Base-by-base conservation (phyloP, 2,888 invertebrate genomes). In the Drosophila quinaria region DNA sequence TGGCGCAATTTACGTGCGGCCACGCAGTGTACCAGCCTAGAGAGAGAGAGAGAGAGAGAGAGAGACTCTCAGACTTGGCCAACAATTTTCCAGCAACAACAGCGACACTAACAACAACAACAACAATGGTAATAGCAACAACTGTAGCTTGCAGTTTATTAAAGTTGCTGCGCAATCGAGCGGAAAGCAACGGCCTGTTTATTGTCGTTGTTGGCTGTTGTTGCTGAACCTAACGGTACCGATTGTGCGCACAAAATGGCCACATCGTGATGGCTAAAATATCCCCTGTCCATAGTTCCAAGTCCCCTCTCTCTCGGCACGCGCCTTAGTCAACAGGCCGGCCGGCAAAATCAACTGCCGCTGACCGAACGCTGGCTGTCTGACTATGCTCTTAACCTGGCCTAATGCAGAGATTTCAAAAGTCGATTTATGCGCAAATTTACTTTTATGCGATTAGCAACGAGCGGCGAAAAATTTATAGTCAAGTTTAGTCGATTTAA, bases 361-460 rank as follows among this genome's bases (percentile, higher is more conserved):
- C 39, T 75, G 66, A 66, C 66, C 63, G 42, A 22, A 22, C 42
- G 59, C 54, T 52, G 47, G 1, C 31, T 25, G 31, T 13, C n/a
- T 19, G 39, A 11, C 39, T 4, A 11, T 19, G 9, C 44, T 22
- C 2, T 51, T 19, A 17, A 17, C 50, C 41, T 42, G 41, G 35
- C 39, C 63, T 71, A 68, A 54, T 74, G 62, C 68, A 63, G 66
- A 77, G 88, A 79, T 80, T 80, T 74, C 51, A 73, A 89, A 80
- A 73, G 78, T 64, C 86, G 86, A 82, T 87, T 89, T 88, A 86
- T 88, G 86, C 83, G 86, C 88, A 79, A 87, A 89, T 89, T 87
- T 89, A 90, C 89, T 87, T 87, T 90, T 87, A 89, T 89, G 89
- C 83, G 90, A 89, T 87, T 86, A 88, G 89, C 87, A 80, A 80